Base-by-base conservation (phyloP, 53 echinoderm and acorn worm genomes). In the Zoroaster sp. region DNA sequence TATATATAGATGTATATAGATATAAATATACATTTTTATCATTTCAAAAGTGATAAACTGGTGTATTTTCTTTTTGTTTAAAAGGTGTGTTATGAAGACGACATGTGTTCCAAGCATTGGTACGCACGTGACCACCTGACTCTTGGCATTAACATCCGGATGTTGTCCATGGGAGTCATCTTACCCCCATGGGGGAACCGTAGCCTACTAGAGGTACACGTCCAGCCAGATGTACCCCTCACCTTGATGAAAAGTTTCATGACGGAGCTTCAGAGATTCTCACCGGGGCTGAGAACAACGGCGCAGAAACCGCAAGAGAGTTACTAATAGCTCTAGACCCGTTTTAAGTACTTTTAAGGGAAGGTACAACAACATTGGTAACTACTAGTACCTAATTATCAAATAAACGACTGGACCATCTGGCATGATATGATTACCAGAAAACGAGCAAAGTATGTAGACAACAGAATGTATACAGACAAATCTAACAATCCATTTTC, bases 81-180 rank as follows among this genome's bases (percentile, higher is more conserved):
- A 13, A 46, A 81, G 81, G 81, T 81, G 6, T 81, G 81, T 20
- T 81, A 81, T 4, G 68, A 81, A 28, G 81, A 81, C 15, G 81
- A 81, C 44, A 81, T 81, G 81, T 81, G 81, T 42, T 68, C 81
- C 42, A 81, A 81, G 15, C 66, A 66, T 66, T 81, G 81, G 81
- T 81, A 81, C 81, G 9, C 68, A 25, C 81, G 81, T 5, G 81
- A 81, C 67, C 67, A 81, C 15, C 31, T 81, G 81, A 81, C 66
- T 66, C 21, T 81, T 5, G 66, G 67, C 42, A 67, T 66, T 11
- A 67, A 66, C 30, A 41, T 40, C 33, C 81, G 81, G 66, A 67
- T 81, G 81, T 43, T 81, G 32, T 81, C 81, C 68, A 81, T 81
- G 81, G 81, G 81, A 17, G 81, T 67, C 40, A 66, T 81, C 34